A percentile compares a stretch with the other conserved stretches of the same genome.
Conservation (phyloP, 2,797 vertebrate species). For the Anguilla pacifica region DNA sequence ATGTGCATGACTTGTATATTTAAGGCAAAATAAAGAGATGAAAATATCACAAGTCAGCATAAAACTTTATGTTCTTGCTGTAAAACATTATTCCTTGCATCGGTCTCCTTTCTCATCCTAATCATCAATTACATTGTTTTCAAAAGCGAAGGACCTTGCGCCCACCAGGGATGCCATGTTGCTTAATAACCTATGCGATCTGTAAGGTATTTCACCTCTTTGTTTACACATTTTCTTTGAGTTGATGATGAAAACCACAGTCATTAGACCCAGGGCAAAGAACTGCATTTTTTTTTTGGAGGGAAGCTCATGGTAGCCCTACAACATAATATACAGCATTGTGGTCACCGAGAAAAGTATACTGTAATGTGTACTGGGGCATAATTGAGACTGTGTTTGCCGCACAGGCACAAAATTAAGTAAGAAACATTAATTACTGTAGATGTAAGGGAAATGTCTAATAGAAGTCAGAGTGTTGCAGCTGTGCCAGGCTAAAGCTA, state of each 20-base stretch:
- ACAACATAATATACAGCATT: background rate
- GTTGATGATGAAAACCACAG: background rate
- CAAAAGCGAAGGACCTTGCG: background rate
- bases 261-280: background rate
- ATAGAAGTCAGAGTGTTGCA: no score
- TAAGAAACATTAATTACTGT: no score
- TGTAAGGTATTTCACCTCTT: background rate
- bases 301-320: background rate
- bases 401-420: no score
- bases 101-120: background rate
- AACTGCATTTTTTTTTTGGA: background rate
- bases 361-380: no score
- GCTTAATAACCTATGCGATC: background rate
- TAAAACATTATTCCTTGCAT: background rate
- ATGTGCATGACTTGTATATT: background rate
- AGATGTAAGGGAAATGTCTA: no score
- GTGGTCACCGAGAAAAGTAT: background rate
- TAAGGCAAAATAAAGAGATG: background rate
- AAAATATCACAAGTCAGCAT: background rate
- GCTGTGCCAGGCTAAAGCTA: no score
- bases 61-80: background rate
- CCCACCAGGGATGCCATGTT: background rate
- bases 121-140: background rate
- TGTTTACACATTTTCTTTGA: background rate
- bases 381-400: no score